Conservation (phyloP, 2,888 invertebrate genomes). For the Rugalucina vietnamica region DNA sequence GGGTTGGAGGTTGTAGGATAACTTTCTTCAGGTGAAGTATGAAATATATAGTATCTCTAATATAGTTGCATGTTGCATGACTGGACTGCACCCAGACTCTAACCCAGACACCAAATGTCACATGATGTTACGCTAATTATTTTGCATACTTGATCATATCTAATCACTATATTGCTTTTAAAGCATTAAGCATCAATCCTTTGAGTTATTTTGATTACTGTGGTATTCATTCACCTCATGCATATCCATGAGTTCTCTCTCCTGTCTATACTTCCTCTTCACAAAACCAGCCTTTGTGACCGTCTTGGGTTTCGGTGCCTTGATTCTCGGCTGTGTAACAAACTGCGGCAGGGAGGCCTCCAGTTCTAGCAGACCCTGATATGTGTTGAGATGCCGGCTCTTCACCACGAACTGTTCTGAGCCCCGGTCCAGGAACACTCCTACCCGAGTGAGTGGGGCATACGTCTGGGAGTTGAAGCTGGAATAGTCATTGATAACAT, state of each 20-base stretch:
- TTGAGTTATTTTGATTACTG: no score
- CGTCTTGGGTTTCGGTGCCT: slow-evolving; percentile 81
- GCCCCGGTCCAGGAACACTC: slow-evolving; percentile 83
- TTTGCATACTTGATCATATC: no score
- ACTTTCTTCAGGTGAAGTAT: no score
- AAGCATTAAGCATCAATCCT: no score
- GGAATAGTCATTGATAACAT: slow-evolving; percentile 81
- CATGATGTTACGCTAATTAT: no score
- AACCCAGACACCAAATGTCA: no score
- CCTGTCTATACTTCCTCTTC: slow-evolving; percentile 82
- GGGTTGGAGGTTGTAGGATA: no score
- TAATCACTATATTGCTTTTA: no score
- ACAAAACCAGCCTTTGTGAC: slow-evolving; percentile 82
- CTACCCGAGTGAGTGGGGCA: slow-evolving; percentile 83
- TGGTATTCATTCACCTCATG: slow-evolving; percentile 80
- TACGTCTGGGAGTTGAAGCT: slow-evolving; percentile 81
- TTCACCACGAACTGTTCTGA: slow-evolving; percentile 83
- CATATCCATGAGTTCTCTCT: slow-evolving; percentile 81
- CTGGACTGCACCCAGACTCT: no score
- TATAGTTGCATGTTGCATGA: no score
- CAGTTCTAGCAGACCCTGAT: slow-evolving; percentile 83
- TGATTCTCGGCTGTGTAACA: slow-evolving; percentile 81
- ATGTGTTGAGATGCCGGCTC: slow-evolving; percentile 81
- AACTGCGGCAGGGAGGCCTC: slow-evolving; percentile 82
- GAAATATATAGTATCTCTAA: no score